Evolutionary conservation across 2,113 vertebrate species (phyloP), one percentile per base, ranked within the genome.

Genomic region (Sterna hirundo): DNA sequence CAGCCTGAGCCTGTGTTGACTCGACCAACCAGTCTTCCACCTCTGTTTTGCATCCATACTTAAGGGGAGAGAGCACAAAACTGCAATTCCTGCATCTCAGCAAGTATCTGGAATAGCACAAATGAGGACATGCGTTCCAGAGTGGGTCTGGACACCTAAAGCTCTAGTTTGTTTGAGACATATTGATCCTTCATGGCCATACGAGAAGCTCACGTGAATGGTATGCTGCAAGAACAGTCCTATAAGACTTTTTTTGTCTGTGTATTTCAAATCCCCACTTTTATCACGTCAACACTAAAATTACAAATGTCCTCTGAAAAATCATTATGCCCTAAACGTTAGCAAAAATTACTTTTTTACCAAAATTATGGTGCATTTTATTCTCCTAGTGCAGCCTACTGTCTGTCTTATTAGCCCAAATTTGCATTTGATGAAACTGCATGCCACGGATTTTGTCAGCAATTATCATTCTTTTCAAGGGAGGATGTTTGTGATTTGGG

Each of bases 371-470:
- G 22, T 82, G 61, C 62, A 40, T 76, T 86, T 92, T 69, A 69
- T 91, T 94, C 57, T 89, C 61, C 52, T 72, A 16, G 20, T 69
- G 57, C 32, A 89, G 74, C 70, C 75, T 72, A 23, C 62, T 60
- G 19, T 90, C 77, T 94, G 21, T 81, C 76, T 87, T 95, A 85
- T 66, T 89, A 89, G 69, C 58, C 62, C 52, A 70, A 79, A 95
- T 95, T 93, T 96, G 94, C 94, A 93, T 96, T 94, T 95, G 93
- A 97, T 95, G 62, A 86, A 97, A 79, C 89, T 83, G 84, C 34
- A n/a, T 94, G 94, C 86, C 91, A 85, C 2, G 14, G 84, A 92
- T 95, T 96, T 95, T 97, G 94, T 91, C 95, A 94, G 91, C 80
- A 84, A 61, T 95, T 94, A 95, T 91, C 77, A 91, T 82, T 96